Evolutionary conservation across 2,888 invertebrate genomes (phyloP), one percentile per base, ranked within the genome.

Genomic region (Athalia circularis): DNA sequence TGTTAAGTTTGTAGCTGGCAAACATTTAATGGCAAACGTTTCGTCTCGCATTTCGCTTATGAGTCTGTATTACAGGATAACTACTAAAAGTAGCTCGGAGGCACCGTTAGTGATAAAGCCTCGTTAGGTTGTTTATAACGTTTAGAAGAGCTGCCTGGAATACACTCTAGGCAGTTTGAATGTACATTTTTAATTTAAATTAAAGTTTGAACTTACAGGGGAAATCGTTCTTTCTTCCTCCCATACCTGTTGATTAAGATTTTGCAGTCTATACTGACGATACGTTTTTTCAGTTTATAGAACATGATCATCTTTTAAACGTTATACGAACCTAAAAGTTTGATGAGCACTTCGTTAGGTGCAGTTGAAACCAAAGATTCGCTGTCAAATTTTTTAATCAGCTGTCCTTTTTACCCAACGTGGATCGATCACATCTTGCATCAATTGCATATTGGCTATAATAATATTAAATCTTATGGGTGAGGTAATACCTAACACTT

Each of bases 161-260:
- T 62, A 64, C 29, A 50, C 13, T 62, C 47, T 8, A 72, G 59
- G 47, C n/a, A 59, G 59, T 45, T 72, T 45, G 47, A 59, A 59
- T 72, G 72, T 72, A 59, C 9, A 72, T 47, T 13, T 59, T 72
- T 48, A 11, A 59, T 59, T 72, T n/a, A 45, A 72, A 72, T 72
- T 72, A 72, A 72, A 72, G 59, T 59, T 72, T 6, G 3, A 72
- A 72, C 72, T 72, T 72, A 45, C 72, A 59, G 72, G 52, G 29
- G n/a, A 59, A 47, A 57, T 29, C 47, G 57, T 72, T 59, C 45
- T 72, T 47, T 48, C 59, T 72, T 72, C 45, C 47, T 72, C n/a
- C 59, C 57, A 45, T 72, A 9, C 47, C 72, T 45, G 47, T 59
- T 59, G 45, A 59, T 72, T 59, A 13, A 57, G 7, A 47, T 9